phyloP scores from a whole-genome alignment of 2,797 vertebrate species.

The Falco columbarius region DNA sequence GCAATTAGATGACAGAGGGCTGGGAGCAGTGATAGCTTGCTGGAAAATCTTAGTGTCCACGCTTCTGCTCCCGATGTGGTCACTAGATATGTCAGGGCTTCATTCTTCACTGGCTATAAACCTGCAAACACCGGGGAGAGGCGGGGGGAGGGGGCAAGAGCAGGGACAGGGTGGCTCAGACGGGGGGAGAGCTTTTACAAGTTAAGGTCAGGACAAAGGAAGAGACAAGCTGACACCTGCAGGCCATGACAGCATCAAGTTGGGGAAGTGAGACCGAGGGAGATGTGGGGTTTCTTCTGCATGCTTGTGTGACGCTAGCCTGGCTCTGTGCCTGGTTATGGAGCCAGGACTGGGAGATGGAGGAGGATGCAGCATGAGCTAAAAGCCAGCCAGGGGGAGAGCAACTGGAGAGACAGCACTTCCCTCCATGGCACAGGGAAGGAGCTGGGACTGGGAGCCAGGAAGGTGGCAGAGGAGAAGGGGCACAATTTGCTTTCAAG shows the following conservation, averaged over 20 bases:
- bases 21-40: background rate
- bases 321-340: background rate
- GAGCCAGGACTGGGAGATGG: background rate
- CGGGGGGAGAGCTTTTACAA: background rate
- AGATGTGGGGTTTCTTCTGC: background rate
- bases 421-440: background rate
- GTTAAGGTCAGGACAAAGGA: background rate
- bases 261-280: background rate
- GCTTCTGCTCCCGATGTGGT: background rate
- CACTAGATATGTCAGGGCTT: background rate
- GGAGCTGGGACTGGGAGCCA: background rate
- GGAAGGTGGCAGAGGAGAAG: background rate
- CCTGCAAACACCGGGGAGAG: too few relatives aligned
- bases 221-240: background rate
- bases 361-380: background rate
- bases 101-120: background rate
- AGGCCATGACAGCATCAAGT: background rate
- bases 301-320: accelerated
- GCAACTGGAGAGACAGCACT: background rate
- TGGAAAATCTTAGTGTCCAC: background rate
- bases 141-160: too few relatives aligned
- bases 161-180: background rate
- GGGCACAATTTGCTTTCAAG: background rate
- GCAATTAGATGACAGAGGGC: accelerated
- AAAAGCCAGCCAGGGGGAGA: background rate